Percentiles rank a stretch among this genome's conserved stretches.
phyloP scores from a whole-genome alignment of 1,140 invertebrate genomes.

The Drosophila pectinifera region DNA sequence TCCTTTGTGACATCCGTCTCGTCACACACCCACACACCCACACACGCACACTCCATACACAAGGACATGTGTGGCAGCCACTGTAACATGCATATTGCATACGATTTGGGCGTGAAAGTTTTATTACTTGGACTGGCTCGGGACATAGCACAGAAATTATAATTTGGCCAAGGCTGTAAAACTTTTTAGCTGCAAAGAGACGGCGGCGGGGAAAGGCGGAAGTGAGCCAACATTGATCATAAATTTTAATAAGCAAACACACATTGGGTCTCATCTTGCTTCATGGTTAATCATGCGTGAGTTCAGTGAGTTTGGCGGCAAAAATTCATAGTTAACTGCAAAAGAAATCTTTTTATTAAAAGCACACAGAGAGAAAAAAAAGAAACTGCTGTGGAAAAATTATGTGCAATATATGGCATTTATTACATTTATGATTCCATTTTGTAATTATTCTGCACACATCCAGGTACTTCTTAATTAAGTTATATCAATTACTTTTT shows the following conservation, averaged over 20 bases:
- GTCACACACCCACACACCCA: not conserved
- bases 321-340: not conserved
- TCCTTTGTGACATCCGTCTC: conserved; percentile 74
- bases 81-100: too few relatives aligned
- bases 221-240: conserved; percentile 46
- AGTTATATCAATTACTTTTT: too few relatives aligned
- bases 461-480: too few relatives aligned
- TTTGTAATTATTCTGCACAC: too few relatives aligned
- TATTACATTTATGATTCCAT: too few relatives aligned
- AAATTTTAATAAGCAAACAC: too few relatives aligned
- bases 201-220: too few relatives aligned
- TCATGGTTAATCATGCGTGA: conserved; percentile 61
- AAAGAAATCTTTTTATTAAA: not conserved
- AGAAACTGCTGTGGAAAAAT: not conserved
- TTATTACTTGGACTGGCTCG: conserved; percentile 49
- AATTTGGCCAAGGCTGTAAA: conserved; percentile 69
- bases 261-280: conserved; percentile 42
- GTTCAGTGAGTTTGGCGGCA: not conserved
- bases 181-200: conserved; percentile 41
- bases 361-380: not conserved
- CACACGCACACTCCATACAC: too few relatives aligned
- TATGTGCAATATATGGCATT: too few relatives aligned
- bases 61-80: conserved; percentile 39
- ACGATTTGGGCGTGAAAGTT: conserved; percentile 68
- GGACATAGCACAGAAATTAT: conserved; percentile 63